Evolutionary conservation across 2,797 vertebrate species (phyloP).

Genomic region (Platyrinchus mystaceus): DNA sequence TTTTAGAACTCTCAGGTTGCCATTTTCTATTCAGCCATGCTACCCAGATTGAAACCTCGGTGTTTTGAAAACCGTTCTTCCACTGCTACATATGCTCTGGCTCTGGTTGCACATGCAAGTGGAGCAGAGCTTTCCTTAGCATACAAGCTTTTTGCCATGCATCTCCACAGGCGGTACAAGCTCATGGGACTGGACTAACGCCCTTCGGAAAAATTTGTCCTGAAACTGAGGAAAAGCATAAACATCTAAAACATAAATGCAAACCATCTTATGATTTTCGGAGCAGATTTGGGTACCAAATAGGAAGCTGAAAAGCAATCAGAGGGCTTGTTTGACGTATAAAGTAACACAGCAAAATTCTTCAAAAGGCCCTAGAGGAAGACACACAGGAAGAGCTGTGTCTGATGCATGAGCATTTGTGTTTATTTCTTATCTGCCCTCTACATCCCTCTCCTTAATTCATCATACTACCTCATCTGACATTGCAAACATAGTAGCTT

Average conservation of each 20-base stretch:
- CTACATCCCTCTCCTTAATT: not conserved
- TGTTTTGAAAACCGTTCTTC: not conserved
- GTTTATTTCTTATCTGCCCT: slow-evolving; percentile 23
- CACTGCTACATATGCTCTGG: not conserved
- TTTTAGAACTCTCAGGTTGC: not conserved
- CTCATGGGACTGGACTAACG: not conserved
- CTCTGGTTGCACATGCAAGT: not conserved
- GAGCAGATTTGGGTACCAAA: not conserved
- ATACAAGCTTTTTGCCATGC: not conserved
- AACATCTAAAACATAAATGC: not conserved
- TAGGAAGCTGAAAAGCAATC: not conserved
- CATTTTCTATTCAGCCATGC: not conserved
- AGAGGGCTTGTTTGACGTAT: not conserved
- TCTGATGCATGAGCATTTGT: not conserved
- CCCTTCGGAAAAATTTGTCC: not conserved
- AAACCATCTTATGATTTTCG: not conserved
- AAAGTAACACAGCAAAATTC: not conserved
- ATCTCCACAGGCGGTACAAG: not conserved
- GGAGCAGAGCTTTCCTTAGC: not conserved
- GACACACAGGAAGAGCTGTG: not conserved
- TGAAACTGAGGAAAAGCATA: not conserved
- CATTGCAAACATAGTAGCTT: not conserved
- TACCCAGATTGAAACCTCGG: not conserved
- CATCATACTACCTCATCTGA: not conserved
- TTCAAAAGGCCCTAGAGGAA: not conserved